Evolutionary conservation across 2,113 vertebrate species (phyloP).

Genomic region (Colossoma macropomum): DNA sequence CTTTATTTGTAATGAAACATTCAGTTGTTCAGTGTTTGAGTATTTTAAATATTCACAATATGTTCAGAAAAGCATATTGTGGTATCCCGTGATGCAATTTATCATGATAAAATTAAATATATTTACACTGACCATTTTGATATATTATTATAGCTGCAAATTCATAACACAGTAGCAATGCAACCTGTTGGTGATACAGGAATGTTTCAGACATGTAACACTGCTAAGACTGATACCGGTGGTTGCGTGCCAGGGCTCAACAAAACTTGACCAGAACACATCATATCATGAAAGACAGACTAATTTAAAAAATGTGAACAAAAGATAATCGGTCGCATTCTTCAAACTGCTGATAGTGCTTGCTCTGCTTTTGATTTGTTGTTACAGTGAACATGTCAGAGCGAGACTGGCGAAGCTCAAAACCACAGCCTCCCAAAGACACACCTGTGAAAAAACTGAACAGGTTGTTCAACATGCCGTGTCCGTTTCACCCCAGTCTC

Average conservation of each 20-base stretch:
- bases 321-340: not conserved
- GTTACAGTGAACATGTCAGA: slow-evolving; percentile 38
- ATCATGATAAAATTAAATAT: too few relatives aligned
- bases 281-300: slow-evolving; percentile 1
- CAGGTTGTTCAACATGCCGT: slow-evolving; percentile 64
- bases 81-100: too few relatives aligned
- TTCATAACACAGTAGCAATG: not conserved
- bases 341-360: not conserved
- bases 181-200: not conserved
- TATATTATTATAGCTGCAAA: too few relatives aligned
- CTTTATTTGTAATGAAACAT: too few relatives aligned
- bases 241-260: slow-evolving; percentile 6
- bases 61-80: too few relatives aligned
- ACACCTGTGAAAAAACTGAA: slow-evolving; percentile 57
- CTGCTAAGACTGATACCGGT: not conserved
- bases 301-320: not conserved
- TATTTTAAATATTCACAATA: too few relatives aligned
- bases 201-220: too few relatives aligned
- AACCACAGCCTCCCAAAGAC: slow-evolving; percentile 37
- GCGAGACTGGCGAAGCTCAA: slow-evolving; percentile 9
- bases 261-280: slow-evolving; percentile 24
- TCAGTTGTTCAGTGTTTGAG: too few relatives aligned
- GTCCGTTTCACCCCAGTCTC: slow-evolving; percentile 20
- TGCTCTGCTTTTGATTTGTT: not conserved
- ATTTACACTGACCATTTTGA: too few relatives aligned